phyloP scores from a whole-genome alignment of 2,888 invertebrate genomes.

The Laothoe populi region DNA sequence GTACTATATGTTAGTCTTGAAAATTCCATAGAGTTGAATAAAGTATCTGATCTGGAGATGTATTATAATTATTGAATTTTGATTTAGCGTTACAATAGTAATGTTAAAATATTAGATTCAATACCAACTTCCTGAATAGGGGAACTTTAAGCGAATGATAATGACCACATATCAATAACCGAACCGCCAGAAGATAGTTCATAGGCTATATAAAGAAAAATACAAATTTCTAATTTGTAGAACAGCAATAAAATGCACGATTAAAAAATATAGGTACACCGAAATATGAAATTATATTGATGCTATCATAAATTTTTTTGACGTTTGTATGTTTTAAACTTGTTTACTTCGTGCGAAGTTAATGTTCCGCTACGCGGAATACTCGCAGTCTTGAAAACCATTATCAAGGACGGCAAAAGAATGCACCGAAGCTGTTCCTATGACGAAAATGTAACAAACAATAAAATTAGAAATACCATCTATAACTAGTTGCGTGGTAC shows the following conservation, averaged over 20 bases:
- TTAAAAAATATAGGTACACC: conserved; percentile 29
- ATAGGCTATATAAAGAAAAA: conserved; percentile 11
- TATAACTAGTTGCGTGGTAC: background rate
- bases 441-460: background rate
- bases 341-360: conserved; percentile 33
- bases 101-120: too few relatives aligned
- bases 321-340: conserved; percentile 35
- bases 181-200: background rate
- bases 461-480: background rate
- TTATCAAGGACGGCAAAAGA: conserved; percentile 19
- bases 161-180: too few relatives aligned
- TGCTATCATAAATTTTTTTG: conserved; percentile 36
- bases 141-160: too few relatives aligned
- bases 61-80: too few relatives aligned
- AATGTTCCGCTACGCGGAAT: conserved; percentile 34
- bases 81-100: too few relatives aligned
- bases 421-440: background rate
- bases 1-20: too few relatives aligned
- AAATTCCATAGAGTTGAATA: too few relatives aligned
- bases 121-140: too few relatives aligned
- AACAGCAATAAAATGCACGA: conserved; percentile 32
- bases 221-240: conserved; percentile 27
- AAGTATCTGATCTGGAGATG: too few relatives aligned
- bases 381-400: conserved; percentile 28
- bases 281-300: conserved; percentile 32